These are phyloP conservation scores for Stomatorhinus walkeri DNA, from an alignment of 2,797 vertebrate species.

Conservation along the genomic window DNA sequence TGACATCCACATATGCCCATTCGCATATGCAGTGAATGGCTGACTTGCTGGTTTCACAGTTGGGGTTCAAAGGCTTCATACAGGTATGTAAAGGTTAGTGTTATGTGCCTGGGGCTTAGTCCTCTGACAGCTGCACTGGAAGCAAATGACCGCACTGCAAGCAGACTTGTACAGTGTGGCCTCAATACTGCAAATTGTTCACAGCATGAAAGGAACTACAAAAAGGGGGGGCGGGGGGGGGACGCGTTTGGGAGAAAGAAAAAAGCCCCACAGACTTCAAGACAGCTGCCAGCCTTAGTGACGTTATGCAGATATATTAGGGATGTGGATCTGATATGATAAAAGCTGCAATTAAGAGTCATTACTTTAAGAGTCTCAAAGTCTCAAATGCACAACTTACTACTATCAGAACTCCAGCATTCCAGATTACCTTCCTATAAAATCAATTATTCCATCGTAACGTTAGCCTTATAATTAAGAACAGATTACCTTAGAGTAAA, in stretches of 20 bases:
- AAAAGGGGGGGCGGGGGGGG: neutral
- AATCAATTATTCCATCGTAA: neutral
- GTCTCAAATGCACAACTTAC: neutral
- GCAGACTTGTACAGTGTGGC: neutral
- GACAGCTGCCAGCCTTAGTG: neutral
- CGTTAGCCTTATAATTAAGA: neutral
- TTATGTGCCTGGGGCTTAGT: neutral
- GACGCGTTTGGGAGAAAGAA: neutral
- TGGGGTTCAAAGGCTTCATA: neutral
- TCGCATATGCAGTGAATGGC: neutral
- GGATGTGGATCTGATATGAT: neutral
- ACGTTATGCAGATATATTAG: neutral
- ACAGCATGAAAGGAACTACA: slow-evolving; percentile 26
- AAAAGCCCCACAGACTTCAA: neutral
- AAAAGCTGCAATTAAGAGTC: neutral
- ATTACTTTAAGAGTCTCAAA: neutral
- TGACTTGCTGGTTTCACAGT: neutral
- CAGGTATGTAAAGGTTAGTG: neutral
- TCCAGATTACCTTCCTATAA: neutral
- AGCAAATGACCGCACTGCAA: neutral
- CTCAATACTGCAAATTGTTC: slow-evolving; percentile 32
- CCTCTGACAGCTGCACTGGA: neutral
- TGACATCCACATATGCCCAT: neutral
- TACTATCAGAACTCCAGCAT: neutral
- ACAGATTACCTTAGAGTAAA: neutral